phyloP scores from a whole-genome alignment of 1,140 invertebrate species.

The Drosophila micromelanica region DNA sequence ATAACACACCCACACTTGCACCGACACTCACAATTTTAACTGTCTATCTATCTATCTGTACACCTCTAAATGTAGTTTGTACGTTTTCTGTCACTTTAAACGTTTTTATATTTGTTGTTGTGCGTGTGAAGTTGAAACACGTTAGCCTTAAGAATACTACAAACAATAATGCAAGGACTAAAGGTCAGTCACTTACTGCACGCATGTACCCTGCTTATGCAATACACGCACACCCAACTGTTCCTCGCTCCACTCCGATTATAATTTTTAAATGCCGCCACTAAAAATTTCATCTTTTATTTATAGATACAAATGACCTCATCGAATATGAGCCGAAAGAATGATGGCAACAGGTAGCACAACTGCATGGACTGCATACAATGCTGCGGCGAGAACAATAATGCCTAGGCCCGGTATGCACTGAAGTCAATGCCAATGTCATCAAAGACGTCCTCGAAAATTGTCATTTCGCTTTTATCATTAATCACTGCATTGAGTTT shows the following conservation, averaged over 20 bases:
- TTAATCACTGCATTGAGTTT: constrained; percentile 60
- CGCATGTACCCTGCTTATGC: constrained; percentile 43
- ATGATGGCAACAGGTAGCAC: constrained; percentile 84
- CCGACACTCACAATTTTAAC: constrained; percentile 20
- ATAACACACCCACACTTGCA: constrained; percentile 5
- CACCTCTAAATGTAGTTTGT: constrained; percentile 57
- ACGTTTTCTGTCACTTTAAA: constrained; percentile 47
- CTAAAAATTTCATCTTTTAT: constrained; percentile 16
- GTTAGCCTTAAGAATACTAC: constrained; percentile 71
- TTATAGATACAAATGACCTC: constrained; percentile 79
- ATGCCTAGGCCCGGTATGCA: constrained; percentile 71
- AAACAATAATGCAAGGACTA: constrained; percentile 77
- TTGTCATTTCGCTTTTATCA: constrained; percentile 38
- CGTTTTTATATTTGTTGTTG: constrained; percentile 58
- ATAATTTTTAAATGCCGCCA: no score
- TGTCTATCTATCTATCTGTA: constrained; percentile 55
- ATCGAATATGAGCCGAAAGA: constrained; percentile 78
- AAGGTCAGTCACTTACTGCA: constrained; percentile 75
- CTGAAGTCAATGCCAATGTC: constrained; percentile 41
- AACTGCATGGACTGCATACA: constrained; percentile 85
- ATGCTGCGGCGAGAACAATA: constrained; percentile 84
- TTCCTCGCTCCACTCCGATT: neutral
- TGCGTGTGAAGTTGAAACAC: constrained; percentile 70
- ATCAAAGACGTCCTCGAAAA: constrained; percentile 43
- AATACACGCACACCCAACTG: constrained; percentile 5